phyloP scores from a whole-genome alignment of 2,113 vertebrate species.

The Gallinago jamesoni region DNA sequence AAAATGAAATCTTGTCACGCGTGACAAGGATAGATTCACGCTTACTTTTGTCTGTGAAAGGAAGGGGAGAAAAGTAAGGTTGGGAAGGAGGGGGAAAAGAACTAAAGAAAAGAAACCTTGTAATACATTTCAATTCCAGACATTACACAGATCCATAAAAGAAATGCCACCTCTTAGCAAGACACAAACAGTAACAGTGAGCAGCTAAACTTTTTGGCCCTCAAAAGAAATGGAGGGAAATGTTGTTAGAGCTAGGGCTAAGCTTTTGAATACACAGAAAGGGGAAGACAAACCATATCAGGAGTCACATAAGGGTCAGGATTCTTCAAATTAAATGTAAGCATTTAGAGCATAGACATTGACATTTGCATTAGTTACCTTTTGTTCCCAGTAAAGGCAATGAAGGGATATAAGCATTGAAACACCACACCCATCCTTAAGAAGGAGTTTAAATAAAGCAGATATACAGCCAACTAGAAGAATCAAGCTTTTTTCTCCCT shows the following conservation, averaged over 20 bases:
- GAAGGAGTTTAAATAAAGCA: neutral
- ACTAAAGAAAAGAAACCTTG: neutral
- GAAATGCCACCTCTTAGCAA: slow-evolving; percentile 20
- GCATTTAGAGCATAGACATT: neutral
- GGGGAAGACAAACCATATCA: neutral
- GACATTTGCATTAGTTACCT: neutral
- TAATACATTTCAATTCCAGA: slow-evolving; percentile 52
- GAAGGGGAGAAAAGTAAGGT: slow-evolving; percentile 34
- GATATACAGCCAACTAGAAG: neutral
- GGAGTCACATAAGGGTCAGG: neutral
- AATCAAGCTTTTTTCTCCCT: neutral
- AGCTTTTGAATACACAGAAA: neutral
- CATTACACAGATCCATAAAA: slow-evolving; percentile 9
- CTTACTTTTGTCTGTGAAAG: slow-evolving; percentile 36
- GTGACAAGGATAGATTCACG: slow-evolving; percentile 11
- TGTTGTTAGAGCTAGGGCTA: neutral
- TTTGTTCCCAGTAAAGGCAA: neutral
- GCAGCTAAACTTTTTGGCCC: neutral
- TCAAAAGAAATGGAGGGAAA: neutral
- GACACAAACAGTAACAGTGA: neutral
- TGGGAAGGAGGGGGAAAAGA: neutral
- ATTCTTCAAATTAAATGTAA: neutral
- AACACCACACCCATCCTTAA: neutral
- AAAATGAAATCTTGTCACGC: slow-evolving; percentile 47
- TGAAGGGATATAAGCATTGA: neutral